Evolutionary conservation across 2,113 vertebrate genomes (phyloP), one percentile per base, ranked within the genome.

Genomic region (Misgurnus mizolepis): DNA sequence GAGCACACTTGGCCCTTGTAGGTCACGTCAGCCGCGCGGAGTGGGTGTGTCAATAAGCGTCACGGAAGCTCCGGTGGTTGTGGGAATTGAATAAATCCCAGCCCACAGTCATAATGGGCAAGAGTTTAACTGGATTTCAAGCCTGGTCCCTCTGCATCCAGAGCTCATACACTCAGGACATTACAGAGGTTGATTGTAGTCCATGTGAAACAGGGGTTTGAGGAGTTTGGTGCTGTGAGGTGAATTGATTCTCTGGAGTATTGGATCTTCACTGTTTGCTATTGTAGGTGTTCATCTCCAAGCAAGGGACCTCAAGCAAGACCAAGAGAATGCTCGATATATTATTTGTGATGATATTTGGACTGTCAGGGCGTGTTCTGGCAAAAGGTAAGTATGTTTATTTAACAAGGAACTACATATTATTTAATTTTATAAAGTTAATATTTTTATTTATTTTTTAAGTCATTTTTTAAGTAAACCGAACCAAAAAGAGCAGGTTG

Each of bases 31-130:
- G 15, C 82, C 83, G 81, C 83, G 83, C 85, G 61, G 65, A 14
- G 11, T 85, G 90, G 91, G 91, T 90, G 92, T 91, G 89, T 83
- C 89, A 40, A 15, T 68, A 72, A 76, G 85, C 89, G 88, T 92
- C 86, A 90, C 84, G 85, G 87, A 91, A 87, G 80, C 86, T 73
- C 90, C 86, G 86, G 86, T 84, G 84, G 79, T 84, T 86, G 90
- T 91, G 91, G 90, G 93, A 92, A 90, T 85, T n/a, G 83, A 89
- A 93, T 93, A 93, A 92, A 92, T 88, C 58, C n/a, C 81, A 80
- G 78, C 82, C 83, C 64, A 11, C 75, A 27, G 72, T 75, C 80
- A 86, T 85, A 68, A 86, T 89, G 89, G 90, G 85, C 86, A 89
- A 82, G 89, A 88, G 85, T 88, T 90, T 50, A 85, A 78, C 73